These are phyloP conservation scores for Poecilia velifera DNA, from an alignment of 2,797 vertebrate species.

Conservation along the genomic window DNA sequence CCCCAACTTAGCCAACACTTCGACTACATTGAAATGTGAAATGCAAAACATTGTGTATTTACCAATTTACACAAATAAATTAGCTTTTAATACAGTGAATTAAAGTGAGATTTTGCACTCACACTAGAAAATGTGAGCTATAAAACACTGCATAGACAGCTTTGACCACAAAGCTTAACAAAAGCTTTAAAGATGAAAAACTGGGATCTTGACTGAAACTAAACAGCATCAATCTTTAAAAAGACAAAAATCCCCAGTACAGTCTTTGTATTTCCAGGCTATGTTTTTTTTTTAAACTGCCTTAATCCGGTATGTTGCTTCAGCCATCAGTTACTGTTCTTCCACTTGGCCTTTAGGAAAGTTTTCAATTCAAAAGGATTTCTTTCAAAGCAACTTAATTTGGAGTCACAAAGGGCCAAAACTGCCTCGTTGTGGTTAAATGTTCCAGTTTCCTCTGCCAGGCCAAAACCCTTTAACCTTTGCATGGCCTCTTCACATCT, in stretches of 20 bases:
- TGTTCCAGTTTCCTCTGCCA: conserved; percentile 53
- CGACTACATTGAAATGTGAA: not conserved
- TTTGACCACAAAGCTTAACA: conserved; percentile 6
- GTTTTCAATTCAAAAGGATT: conserved; percentile 49
- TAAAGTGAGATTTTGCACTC: not conserved
- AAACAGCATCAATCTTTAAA: conserved; percentile 33
- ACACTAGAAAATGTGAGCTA: not conserved
- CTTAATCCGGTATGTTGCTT: conserved; percentile 58
- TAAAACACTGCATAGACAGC: conserved; percentile 6
- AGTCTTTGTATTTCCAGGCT: conserved; percentile 43
- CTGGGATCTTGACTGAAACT: conserved; percentile 4
- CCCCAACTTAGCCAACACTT: not conserved
- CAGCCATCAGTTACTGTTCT: conserved; percentile 42
- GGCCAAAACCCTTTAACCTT: conserved; percentile 62
- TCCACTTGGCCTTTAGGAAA: conserved; percentile 37
- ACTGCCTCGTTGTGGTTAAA: conserved; percentile 57
- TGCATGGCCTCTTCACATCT: conserved; percentile 59
- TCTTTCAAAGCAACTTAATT: conserved; percentile 62
- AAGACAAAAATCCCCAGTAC: conserved; percentile 43
- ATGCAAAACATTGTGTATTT: not conserved
- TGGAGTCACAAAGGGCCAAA: conserved; percentile 48
- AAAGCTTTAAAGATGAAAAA: conserved; percentile 7
- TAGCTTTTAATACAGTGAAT: not conserved
- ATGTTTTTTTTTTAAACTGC: not conserved
- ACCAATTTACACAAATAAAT: not conserved